Conservation (phyloP, 2,888 invertebrate genomes). For the Agrochola lychnidis region DNA sequence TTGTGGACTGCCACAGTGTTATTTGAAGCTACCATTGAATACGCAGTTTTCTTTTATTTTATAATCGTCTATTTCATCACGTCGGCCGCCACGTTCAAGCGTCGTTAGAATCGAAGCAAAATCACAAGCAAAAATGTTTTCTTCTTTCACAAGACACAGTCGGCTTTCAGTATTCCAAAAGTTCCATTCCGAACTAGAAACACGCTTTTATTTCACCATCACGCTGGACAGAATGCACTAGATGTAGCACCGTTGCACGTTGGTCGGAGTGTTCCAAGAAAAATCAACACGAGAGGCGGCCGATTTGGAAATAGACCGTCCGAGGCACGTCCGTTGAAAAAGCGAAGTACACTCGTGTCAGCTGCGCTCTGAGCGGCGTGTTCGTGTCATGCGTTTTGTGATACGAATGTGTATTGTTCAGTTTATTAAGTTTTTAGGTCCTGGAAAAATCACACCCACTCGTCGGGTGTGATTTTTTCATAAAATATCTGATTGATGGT, state of each 20-base stretch:
- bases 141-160: conserved; percentile 9
- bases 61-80: background rate
- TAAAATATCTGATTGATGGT: background rate
- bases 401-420: conserved; percentile 42
- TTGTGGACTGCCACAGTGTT: background rate
- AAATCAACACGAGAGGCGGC: conserved; percentile 62
- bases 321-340: conserved; percentile 59
- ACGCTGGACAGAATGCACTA: conserved; percentile 45
- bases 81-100: background rate
- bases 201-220: conserved; percentile 43
- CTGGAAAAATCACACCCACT: no score
- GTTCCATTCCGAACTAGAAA: conserved; percentile 25
- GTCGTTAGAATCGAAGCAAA: background rate
- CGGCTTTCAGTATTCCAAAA: conserved; percentile 24
- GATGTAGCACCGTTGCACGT: conserved; percentile 36
- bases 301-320: conserved; percentile 62
- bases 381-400: conserved; percentile 40
- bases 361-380: conserved; percentile 48
- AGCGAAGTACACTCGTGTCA: conserved; percentile 46
- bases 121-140: background rate
- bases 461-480: background rate
- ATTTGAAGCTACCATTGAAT: background rate
- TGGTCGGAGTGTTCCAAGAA: conserved; percentile 50
- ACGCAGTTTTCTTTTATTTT: background rate
- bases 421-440: conserved; percentile 13